Evolutionary conservation across 2,888 invertebrate genomes (phyloP), one percentile per base, ranked within the genome.

Genomic region (Aphodius granarius): DNA sequence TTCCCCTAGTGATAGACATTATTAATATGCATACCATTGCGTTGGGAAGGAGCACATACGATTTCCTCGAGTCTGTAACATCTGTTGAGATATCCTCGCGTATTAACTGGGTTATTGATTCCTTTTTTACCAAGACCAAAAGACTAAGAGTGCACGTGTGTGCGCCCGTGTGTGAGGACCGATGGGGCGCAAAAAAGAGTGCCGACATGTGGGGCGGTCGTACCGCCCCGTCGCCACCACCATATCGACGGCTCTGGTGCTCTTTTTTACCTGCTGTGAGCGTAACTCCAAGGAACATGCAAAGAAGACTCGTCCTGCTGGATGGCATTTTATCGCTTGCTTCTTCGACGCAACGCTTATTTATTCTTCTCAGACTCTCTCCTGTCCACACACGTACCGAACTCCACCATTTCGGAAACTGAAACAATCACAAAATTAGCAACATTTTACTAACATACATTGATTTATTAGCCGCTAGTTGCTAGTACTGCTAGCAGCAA

Each of bases 371-470:
- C 84, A 82, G 83, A 82, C 82, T 83, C 82, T 83, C 81, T 81
- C 82, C 81, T 80, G 84, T 84, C 84, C 83, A 84, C 79, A 81
- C 82, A 78, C 81, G 83, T 81, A 84, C 81, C 79, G 83, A 84
- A 81, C 81, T 83, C 83, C 83, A 85, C 84, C 86, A 86, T 86
- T 81, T 81, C 83, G 83, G 84, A 77, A 85, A 84, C 86, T 86
- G 80, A 76, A 82, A 82, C 81, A 79, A 79, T 75, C n/a, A n/a
- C n/a, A n/a, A n/a, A n/a, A n/a, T n/a, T n/a, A n/a, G 43, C 43
- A 43, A 43, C 43, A n/a, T 43, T 9, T 43, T 43, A 43, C 6
- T 43, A 13, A 43, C 43, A 43, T 3, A n/a, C n/a, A n/a, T n/a
- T n/a, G n/a, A n/a, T n/a, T n/a, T n/a, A n/a, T n/a, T n/a, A n/a